A percentile compares a stretch with the other conserved stretches of the same genome.
These are phyloP conservation scores for Pipra filicauda DNA, from an alignment of 2,113 vertebrate species.

Conservation along the genomic window DNA sequence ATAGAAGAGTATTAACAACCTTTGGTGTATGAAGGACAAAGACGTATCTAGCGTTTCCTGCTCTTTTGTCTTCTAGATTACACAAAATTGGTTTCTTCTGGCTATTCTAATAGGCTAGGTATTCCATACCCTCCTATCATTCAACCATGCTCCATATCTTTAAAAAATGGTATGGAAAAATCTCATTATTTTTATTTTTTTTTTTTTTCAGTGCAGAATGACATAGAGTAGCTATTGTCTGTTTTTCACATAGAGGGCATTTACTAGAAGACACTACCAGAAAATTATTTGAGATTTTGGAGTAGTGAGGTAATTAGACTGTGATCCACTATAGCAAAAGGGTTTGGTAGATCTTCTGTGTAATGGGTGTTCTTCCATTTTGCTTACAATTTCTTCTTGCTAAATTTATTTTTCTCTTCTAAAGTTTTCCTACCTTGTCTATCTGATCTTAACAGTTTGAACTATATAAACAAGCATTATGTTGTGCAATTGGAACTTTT, in stretches of 20 bases:
- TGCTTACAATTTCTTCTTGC: not conserved
- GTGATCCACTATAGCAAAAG: not conserved
- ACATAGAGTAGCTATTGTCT: not conserved
- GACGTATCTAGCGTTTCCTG: not conserved
- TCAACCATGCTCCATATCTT: not conserved
- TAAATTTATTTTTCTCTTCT: not conserved
- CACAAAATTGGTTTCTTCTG: not conserved
- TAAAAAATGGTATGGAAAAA: not conserved
- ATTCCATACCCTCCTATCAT: not conserved
- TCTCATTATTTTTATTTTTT: not conserved
- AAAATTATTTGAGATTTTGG: not conserved
- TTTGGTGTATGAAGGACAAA: not conserved
- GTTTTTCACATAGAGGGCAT: not conserved
- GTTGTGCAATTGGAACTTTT: not conserved
- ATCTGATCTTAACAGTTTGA: not conserved
- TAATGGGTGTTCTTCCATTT: not conserved
- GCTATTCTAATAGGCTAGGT: not conserved
- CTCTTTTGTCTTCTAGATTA: not conserved
- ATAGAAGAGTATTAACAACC: not conserved
- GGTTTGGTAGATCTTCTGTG: not conserved
- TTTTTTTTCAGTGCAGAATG: not conserved
- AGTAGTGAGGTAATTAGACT: not conserved
- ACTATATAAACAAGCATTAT: fast-evolving
- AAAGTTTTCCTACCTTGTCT: not conserved
- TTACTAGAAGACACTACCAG: not conserved